A percentile compares a stretch with the other conserved stretches of the same genome.
Evolutionary conservation across 1,140 invertebrate genomes (phyloP).

Genomic region (Sminthurinus signatus): DNA sequence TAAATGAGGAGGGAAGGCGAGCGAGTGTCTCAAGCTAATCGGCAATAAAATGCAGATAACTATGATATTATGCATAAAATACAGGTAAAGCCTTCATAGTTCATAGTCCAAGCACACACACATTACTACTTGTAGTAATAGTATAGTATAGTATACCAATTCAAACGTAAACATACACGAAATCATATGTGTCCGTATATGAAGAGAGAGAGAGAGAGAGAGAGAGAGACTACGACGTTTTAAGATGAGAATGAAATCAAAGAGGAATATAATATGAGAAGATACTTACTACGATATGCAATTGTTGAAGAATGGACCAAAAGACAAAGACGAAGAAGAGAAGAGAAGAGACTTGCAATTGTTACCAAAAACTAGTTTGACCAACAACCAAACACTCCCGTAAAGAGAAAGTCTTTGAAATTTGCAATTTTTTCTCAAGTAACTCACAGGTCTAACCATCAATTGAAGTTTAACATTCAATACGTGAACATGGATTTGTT

Average conservation of each 20-base stretch:
- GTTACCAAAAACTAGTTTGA: conserved; percentile 21
- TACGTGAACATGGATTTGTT: conserved; percentile 14
- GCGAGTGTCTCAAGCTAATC: not conserved
- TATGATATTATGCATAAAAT: conserved; percentile 8
- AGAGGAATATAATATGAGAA: too few species aligned
- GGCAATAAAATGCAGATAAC: conserved; percentile 11
- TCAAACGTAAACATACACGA: not conserved
- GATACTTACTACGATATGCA: too few species aligned
- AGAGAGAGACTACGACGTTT: too few species aligned
- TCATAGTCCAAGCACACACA: not conserved
- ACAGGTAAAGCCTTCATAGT: conserved; percentile 6
- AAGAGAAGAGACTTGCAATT: conserved; percentile 8
- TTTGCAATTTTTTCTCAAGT: conserved; percentile 18
- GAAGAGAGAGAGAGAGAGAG: too few species aligned
- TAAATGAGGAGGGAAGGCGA: too few species aligned
- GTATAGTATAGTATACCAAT: not conserved
- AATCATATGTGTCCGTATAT: too few species aligned
- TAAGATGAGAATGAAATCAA: too few species aligned
- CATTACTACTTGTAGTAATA: too few species aligned
- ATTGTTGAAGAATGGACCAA: too few species aligned
- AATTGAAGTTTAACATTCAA: conserved; percentile 12
- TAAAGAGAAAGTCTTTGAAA: conserved; percentile 18
- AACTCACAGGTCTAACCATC: conserved; percentile 19
- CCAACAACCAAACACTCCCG: conserved; percentile 18
- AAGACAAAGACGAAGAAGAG: not conserved